Evolutionary conservation across 1,140 invertebrate genomes (phyloP).

Genomic region (Leguminivora glycinivorella): DNA sequence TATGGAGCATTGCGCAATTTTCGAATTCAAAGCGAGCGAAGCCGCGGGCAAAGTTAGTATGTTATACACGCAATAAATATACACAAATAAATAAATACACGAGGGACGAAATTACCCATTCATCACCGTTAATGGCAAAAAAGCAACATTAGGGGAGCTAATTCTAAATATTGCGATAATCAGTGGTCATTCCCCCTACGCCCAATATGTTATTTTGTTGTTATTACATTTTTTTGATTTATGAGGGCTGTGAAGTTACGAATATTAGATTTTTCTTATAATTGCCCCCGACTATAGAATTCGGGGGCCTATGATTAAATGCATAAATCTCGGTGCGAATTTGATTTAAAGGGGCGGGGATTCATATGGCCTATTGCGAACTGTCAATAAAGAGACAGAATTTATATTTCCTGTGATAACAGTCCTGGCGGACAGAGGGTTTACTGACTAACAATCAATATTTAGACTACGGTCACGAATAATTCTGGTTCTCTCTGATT

Average conservation of each 20-base stretch:
- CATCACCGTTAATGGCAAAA: constrained; percentile 17
- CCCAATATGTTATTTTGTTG: constrained; percentile 37
- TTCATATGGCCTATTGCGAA: neutral
- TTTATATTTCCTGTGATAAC: neutral
- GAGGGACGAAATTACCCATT: constrained; percentile 24
- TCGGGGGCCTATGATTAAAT: constrained; percentile 24
- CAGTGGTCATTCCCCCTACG: constrained; percentile 26
- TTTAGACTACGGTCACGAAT: too few relatives aligned
- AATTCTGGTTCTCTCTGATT: too few relatives aligned
- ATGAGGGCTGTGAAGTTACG: constrained; percentile 17
- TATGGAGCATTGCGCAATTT: too few relatives aligned
- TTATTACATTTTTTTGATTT: constrained; percentile 34
- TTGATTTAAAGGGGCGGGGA: constrained; percentile 7
- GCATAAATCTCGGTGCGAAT: constrained; percentile 18
- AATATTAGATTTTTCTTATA: constrained; percentile 27
- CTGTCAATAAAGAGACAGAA: neutral
- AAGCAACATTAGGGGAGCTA: constrained; percentile 19
- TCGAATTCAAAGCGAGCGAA: too few relatives aligned
- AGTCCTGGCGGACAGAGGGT: neutral
- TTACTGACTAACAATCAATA: neutral
- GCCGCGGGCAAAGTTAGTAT: too few relatives aligned
- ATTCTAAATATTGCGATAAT: constrained; percentile 41
- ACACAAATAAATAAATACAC: constrained; percentile 27
- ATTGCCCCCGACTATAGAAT: constrained; percentile 6
- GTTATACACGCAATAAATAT: neutral